These are phyloP conservation scores for Brachirus orientalis DNA, from an alignment of 2,113 vertebrate species.

Conservation along the genomic window DNA sequence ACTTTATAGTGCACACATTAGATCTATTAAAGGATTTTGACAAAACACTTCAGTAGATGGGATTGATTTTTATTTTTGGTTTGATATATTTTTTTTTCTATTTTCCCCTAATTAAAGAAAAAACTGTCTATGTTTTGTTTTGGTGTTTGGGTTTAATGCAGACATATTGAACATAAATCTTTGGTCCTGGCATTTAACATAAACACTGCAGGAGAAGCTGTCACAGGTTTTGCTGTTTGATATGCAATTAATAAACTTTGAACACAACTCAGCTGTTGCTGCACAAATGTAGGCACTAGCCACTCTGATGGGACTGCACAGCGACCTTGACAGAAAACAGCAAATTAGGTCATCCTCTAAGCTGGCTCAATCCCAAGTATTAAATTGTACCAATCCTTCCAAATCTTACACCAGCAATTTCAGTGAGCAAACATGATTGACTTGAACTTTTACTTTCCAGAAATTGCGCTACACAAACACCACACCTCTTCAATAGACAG, in stretches of 20 bases:
- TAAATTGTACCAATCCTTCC: slow-evolving; percentile 68
- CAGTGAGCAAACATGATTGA: slow-evolving; percentile 66
- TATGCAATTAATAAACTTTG: slow-evolving; percentile 63
- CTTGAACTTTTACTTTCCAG: slow-evolving; percentile 58
- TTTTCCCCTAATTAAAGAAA: not conserved
- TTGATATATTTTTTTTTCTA: not conserved
- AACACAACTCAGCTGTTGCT: slow-evolving; percentile 52
- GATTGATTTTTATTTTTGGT: not conserved
- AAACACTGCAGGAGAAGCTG: slow-evolving; percentile 14
- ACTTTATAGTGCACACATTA: too few relatives aligned
- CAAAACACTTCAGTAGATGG: not conserved
- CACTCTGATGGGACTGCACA: slow-evolving; percentile 47
- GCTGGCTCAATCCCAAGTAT: slow-evolving; percentile 66
- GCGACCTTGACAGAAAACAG: slow-evolving; percentile 66
- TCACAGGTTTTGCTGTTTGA: slow-evolving; percentile 31
- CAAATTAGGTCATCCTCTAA: slow-evolving; percentile 78
- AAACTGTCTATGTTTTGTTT: not conserved
- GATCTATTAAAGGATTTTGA: slow-evolving; percentile 2
- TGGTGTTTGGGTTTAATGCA: not conserved
- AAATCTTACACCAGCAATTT: slow-evolving; percentile 62
- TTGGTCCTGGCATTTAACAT: slow-evolving; percentile 1
- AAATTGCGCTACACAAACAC: slow-evolving; percentile 42
- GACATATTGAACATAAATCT: slow-evolving; percentile 2
- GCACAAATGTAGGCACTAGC: slow-evolving; percentile 34
- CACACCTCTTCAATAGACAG: slow-evolving; percentile 58